Evolutionary conservation across 1,140 invertebrate genomes (phyloP), one percentile per base, ranked within the genome.

Genomic region (Phenacoccus solenopsis): DNA sequence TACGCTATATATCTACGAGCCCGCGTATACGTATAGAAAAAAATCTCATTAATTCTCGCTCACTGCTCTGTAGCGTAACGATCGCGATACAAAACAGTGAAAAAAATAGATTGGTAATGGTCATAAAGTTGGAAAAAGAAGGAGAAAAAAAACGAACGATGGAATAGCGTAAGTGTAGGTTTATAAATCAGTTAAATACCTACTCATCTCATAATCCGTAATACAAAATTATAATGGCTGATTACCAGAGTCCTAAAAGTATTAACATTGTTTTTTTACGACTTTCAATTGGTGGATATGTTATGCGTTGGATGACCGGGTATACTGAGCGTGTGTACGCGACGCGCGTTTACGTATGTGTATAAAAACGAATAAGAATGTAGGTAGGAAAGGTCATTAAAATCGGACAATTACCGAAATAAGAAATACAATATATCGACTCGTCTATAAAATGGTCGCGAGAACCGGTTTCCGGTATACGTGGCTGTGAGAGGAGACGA

Each of bases 241-340:
- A 64, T 49, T 64, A 64, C 25, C 38, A 49, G 16, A 49, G 38
- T 49, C 38, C 38, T 49, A 49, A 49, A 32, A 49, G 38, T 49
- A 49, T 25, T 64, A 64, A 64, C 59, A 64, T 64, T 64, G 59
- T 64, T 64, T 64, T 64, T 64, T 64, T 64, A 64, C 59, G 59
- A 64, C 59, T 64, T 64, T 64, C 25, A 64, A 64, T 64, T 64
- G 59, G 59, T 64, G 22, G 25, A 25, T 25, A 22, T 20, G 3
- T 20, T 7, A 64, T 64, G 59, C 59, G 59, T 64, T 64, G 59
- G 59, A 5, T 64, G 59, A n/a, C 3, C 38, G 12, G 30, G 30
- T 32, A 13, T 5, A 7, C 30, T 49, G 20, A 49, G 38, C 38
- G 38, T 49, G 38, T 49, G n/a, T n/a, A n/a, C n/a, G n/a, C n/a